A percentile compares a stretch with the other conserved stretches of the same genome.
phyloP scores from a whole-genome alignment of 2,797 vertebrate genomes.

The Aselliscus stoliczkanus region DNA sequence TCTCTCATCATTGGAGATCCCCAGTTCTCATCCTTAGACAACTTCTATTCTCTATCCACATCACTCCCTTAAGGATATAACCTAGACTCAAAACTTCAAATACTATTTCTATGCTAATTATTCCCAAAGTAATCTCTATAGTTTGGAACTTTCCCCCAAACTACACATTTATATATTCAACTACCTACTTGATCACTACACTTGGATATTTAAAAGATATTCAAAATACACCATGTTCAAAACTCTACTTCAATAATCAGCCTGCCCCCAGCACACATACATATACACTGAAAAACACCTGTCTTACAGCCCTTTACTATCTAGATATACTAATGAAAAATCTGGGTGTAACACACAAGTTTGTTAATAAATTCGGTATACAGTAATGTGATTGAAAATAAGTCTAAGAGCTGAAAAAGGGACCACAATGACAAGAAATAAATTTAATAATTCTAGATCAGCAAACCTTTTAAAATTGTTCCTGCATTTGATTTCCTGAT shows the following conservation, averaged over 20 bases:
- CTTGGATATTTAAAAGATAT: not conserved
- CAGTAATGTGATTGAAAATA: slow-evolving; percentile 36
- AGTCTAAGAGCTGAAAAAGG: slow-evolving; percentile 34
- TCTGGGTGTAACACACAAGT: slow-evolving; percentile 62
- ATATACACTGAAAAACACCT: no score
- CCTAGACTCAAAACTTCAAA: not conserved
- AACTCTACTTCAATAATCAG: not conserved
- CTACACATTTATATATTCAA: not conserved
- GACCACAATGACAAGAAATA: slow-evolving; percentile 40
- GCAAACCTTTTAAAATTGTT: not conserved
- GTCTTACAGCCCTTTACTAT: slow-evolving; percentile 58
- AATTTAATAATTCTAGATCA: slow-evolving; percentile 15
- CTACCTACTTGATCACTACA: not conserved
- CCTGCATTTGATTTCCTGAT: not conserved
- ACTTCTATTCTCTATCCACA: not conserved
- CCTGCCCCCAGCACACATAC: not conserved
- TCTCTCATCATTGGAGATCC: not conserved
- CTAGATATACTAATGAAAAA: slow-evolving; percentile 61
- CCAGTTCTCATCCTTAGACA: not conserved
- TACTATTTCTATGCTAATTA: not conserved
- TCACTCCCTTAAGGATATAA: not conserved
- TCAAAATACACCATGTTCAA: not conserved
- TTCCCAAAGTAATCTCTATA: not conserved
- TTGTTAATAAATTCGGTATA: slow-evolving; percentile 81
- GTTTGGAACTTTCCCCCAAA: not conserved